Conservation (phyloP, 2,888 invertebrate genomes). For the Falcaria lacertinaria region DNA sequence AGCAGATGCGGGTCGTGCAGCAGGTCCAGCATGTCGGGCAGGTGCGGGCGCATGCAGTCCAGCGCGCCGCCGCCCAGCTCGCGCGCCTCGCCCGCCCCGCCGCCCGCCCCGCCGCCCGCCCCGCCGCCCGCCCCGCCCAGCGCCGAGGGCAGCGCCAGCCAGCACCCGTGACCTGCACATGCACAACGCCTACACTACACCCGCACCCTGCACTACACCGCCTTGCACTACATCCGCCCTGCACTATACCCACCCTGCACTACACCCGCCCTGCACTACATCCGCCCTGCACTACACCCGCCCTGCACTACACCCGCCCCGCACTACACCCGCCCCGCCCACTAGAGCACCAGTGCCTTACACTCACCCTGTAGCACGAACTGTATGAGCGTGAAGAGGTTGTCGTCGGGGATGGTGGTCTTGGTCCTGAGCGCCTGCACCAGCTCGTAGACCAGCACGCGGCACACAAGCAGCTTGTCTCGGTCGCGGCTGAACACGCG, state of each 20-base stretch:
- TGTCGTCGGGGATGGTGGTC: constrained; percentile 95
- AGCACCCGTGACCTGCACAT: constrained; percentile 57
- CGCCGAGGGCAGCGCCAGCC: constrained; percentile 85
- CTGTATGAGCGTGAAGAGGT: constrained; percentile 93
- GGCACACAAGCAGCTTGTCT: constrained; percentile 94
- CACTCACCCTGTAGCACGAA: constrained; percentile 87
- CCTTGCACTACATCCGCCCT: too few species aligned
- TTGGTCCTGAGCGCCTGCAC: constrained; percentile 98
- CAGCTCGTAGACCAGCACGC: constrained; percentile 95
- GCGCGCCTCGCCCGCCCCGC: constrained; percentile 47
- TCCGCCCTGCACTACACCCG: too few species aligned
- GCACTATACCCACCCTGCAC: too few species aligned
- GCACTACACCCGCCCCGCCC: too few species aligned
- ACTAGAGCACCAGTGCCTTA: not conserved
- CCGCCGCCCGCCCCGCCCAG: constrained; percentile 38
- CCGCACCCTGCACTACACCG: too few species aligned
- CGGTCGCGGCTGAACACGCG: constrained; percentile 94
- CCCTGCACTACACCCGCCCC: too few species aligned
- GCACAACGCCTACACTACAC: too few species aligned
- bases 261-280: too few species aligned
- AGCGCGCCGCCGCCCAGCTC: constrained; percentile 91
- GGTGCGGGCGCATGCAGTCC: constrained; percentile 95
- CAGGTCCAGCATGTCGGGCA: constrained; percentile 96
- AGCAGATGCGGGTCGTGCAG: constrained; percentile 97
- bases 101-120: constrained; percentile 29